Evolutionary conservation across 2,113 vertebrate species (phyloP), one percentile per base, ranked within the genome.

Genomic region (Epinephelus cyanopodus): DNA sequence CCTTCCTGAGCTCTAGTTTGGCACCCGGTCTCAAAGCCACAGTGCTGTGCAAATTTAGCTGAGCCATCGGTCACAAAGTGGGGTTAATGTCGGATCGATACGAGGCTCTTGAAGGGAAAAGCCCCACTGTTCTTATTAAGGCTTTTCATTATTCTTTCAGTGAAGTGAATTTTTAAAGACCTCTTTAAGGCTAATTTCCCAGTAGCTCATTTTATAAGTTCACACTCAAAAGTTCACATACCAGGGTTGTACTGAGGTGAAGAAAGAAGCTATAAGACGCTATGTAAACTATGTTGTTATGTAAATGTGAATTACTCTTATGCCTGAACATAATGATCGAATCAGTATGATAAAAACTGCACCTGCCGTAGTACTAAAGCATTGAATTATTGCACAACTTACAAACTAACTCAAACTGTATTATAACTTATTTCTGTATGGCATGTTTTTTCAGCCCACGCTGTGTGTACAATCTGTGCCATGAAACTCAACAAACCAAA

Each of bases 61-160:
- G 37, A 62, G 56, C 64, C 23, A 54, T 75, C n/a, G 14, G 47
- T 61, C 56, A 75, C 64, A 58, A 82, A 75, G 33, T 75, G 64
- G 47, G 70, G 75, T 77, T 79, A 68, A 84, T 79, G 57, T 47
- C 19, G 19, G 19, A 68, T 68, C 42, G 2, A 75, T 77, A 19
- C 17, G 10, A 47, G 25, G 6, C 29, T 52, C 58, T 33, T 64
- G 57, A 70, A 52, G 54, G 25, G 45, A 14, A 69, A 68, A 62
- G 8, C 39, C 56, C 63, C 10, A 37, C 11, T 60, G 61, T 77
- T 65, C 54, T 65, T 70, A 50, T 83, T 83, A 76, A 83, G 50
- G 66, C 66, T 45, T 77, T 79, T 72, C 54, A 81, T 83, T 79
- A 87, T 83, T 76, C 61, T 37, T 80, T 63, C 12, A 45, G 47